These are phyloP conservation scores for Oryctolagus cuniculus DNA, from an alignment of 2,113 vertebrate genomes.

Conservation along the genomic window mOryCun1.1 NC_091438.1:1895001-1895500, in stretches of 20 bases:
- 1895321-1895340: no score
- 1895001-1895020: not conserved
- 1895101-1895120: not conserved
- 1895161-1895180: not conserved
- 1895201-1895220: not conserved
- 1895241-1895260: not conserved
- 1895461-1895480: no score
- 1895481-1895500: no score
- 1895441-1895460: no score
- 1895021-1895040: not conserved
- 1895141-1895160: not conserved
- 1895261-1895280: not conserved
- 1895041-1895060: not conserved
- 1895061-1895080: not conserved
- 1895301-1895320: conserved; percentile 12
- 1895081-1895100: not conserved
- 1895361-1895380: no score
- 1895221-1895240: not conserved
- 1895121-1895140: not conserved
- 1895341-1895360: no score
- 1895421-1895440: no score
- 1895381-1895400: no score
- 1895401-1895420: no score
- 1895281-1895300: not conserved
- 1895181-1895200: not conserved